Evolutionary conservation across 2,113 vertebrate species (phyloP).

Genomic region (Poecilia latipinna): DNA sequence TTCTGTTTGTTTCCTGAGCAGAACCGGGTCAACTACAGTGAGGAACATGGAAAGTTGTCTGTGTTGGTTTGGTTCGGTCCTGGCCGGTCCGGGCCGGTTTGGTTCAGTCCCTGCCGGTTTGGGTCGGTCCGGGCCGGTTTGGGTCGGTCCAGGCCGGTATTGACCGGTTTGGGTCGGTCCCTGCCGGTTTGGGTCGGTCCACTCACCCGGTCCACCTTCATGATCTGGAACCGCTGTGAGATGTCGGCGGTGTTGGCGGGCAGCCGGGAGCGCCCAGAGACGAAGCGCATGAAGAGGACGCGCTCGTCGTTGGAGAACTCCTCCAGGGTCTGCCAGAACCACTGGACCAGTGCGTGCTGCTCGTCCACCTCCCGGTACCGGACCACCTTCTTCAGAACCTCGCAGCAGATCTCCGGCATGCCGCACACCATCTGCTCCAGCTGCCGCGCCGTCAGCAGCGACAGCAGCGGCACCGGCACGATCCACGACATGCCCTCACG

Average conservation of each 20-base stretch:
- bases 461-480: constrained; percentile 84
- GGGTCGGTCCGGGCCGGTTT: no score
- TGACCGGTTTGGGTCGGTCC: no score
- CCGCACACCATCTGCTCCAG: constrained; percentile 87
- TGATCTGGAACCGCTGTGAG: constrained; percentile 86
- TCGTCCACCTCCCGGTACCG: constrained; percentile 85
- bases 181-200: no score
- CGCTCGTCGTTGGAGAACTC: constrained; percentile 87
- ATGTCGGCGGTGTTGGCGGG: constrained; percentile 86
- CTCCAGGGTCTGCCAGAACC: constrained; percentile 86
- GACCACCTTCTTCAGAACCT: constrained; percentile 85
- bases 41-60: no score
- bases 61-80: no score
- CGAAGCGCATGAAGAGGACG: constrained; percentile 86
- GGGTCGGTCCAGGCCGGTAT: no score
- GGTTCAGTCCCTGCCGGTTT: no score
- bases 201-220: constrained; percentile 86
- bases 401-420: constrained; percentile 84
- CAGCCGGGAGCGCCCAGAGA: constrained; percentile 82
- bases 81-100: no score
- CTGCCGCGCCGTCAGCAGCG: constrained; percentile 83
- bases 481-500: constrained; percentile 86
- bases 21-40: no score
- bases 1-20: no score
- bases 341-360: constrained; percentile 82